Evolutionary conservation across 1,140 invertebrate genomes (phyloP), one percentile per base, ranked within the genome.

Genomic region (Pantala flavescens): DNA sequence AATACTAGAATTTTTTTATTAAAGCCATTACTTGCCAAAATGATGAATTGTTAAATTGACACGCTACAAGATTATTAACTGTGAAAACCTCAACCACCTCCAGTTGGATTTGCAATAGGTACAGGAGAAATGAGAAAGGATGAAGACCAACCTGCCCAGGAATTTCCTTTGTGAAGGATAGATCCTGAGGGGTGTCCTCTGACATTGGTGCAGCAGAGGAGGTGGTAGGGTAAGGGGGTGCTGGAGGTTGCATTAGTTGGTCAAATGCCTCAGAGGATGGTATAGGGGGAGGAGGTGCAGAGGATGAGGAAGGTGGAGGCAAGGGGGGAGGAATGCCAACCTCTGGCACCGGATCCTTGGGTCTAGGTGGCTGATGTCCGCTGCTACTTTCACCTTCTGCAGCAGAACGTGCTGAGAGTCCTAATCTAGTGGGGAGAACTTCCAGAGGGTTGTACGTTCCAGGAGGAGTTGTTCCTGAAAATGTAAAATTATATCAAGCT

Each of bases 341-440:
- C 36, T 72, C 71, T 19, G 28, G 16, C 12, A 16, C 71, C 71
- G 3, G 23, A 24, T 72, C 71, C 71, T 24, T 72, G 71, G 71
- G 71, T 72, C 71, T 72, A 19, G 23, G 23, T 5, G 23, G 19
- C 71, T 72, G 71, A 23, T 14, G 28, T 23, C 71, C 43, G 5
- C 3, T 23, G 19, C 14, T 23, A 12, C 49, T 21, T 5, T 63
- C 49, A 7, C 49, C 49, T 19, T 63, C 49, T 7, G 49, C 49
- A 7, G 49, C n/a, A 19, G 73, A 49, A 74, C 89, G 81, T 24
- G 86, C 85, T 1, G 93, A 95, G 71, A 96, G 83, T 23, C 93
- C 92, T 70, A 96, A 82, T 73, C 91, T 87, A 7, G 92, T 92
- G 5, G 95, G 94, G 23, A 96, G 84, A 71, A 89, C 87, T 79